Conservation (phyloP, 2,113 vertebrate species). For the Trochalopteron elliotii region DNA sequence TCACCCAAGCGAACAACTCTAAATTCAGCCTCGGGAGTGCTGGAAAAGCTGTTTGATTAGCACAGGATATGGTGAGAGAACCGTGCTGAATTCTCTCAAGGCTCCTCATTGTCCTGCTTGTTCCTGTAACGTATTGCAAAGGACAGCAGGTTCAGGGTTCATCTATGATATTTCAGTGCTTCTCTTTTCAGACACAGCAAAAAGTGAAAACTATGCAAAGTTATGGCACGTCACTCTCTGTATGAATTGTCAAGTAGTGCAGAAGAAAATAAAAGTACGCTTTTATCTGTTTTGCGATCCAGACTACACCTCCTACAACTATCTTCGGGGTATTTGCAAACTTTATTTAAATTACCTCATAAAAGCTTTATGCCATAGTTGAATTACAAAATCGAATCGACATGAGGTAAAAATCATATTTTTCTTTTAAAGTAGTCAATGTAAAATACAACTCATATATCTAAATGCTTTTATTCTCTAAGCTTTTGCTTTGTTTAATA, state of each 20-base stretch:
- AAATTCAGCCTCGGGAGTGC: not conserved
- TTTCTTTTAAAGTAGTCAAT: not conserved
- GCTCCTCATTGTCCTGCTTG: not conserved
- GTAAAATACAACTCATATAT: not conserved
- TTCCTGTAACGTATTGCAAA: not conserved
- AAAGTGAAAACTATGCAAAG: not conserved
- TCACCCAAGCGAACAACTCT: conserved; percentile 7
- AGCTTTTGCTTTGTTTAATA: not conserved
- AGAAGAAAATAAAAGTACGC: not conserved
- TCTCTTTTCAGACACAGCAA: not conserved
- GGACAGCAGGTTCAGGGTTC: not conserved
- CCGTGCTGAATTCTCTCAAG: not conserved
- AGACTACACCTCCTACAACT: not conserved
- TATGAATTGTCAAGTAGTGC: not conserved
- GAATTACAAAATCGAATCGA: not conserved
- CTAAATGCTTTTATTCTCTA: not conserved
- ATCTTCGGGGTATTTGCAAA: not conserved
- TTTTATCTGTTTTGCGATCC: not conserved
- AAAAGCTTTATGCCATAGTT: not conserved
- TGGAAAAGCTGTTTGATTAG: conserved; percentile 32
- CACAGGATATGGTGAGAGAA: not conserved
- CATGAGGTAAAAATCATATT: not conserved
- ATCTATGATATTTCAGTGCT: not conserved
- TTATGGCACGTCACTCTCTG: not conserved
- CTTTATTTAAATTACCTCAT: not conserved